Base-by-base conservation (phyloP, 2,113 vertebrate genomes). In the Prunella fulvescens region DNA sequence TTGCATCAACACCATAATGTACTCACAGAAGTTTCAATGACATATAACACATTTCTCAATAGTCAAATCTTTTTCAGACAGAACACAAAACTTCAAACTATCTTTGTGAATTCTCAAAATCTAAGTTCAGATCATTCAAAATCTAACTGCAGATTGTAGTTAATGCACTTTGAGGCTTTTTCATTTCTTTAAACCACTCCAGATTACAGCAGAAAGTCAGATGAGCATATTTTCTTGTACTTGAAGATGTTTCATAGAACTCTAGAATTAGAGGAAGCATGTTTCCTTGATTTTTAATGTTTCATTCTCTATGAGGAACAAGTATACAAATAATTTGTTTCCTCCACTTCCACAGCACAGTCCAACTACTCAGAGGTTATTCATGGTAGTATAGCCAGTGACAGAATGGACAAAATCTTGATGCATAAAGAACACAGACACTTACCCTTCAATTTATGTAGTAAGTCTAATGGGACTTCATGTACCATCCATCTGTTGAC, bases 371-470 rank as follows among this genome's bases (percentile, higher is more conserved):
- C 22, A n/a, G 19, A 90, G 7, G 22, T 73, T 83, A 69, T n/a
- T 67, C 40, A 47, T 16, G 9, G 5, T 1, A 86, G 11, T 9
- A 39, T 4, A 73, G 2, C 5, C 15, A 50, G 22, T 20, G 12
- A 12, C 20, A 81, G 29, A 79, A 71, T 2, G 6, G n/a, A 81
- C 28, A 86, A 74, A 77, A 86, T 28, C 11, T 71, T 64, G 14
- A 58, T 23, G 61, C 25, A 29, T 37, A 6, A 89, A 77, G 39
- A 56, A 61, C 17, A 53, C 0, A 3, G 19, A 61, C 56, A 66
- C 97, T 96, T 95, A 98, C 97, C 83, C 60, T 97, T 84, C 61
- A 88, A 60, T 74, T 92, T 72, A 70, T 19, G 24, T 17, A 54
- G 17, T 51, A 89, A 13, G 20, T 94, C 94, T 70, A 78, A 71